Evolutionary conservation across 2,113 vertebrate genomes (phyloP).

Genomic region (Alouatta palliata): DNA sequence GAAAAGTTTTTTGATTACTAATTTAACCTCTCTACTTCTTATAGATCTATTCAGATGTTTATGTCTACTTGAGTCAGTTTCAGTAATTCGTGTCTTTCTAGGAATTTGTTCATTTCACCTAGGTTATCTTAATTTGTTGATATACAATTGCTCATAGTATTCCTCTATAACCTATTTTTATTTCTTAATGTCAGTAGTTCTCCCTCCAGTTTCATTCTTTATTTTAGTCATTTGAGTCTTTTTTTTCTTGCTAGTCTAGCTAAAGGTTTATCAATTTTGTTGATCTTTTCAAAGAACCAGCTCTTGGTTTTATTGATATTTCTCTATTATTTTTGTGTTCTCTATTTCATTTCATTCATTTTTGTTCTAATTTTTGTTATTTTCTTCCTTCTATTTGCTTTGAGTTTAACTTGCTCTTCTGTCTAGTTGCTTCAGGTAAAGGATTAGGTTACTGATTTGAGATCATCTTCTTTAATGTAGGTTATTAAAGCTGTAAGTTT

Average conservation of each 20-base stretch:
- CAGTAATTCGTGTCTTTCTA: background rate
- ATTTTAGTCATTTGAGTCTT: background rate
- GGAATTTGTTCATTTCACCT: background rate
- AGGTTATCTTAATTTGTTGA: background rate
- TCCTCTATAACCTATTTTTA: background rate
- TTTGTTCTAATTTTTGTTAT: background rate
- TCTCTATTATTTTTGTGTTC: background rate
- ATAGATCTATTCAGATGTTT: background rate
- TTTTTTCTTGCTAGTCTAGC: background rate
- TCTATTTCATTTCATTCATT: slow-evolving; percentile 3
- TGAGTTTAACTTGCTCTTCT: background rate
- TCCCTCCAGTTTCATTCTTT: background rate
- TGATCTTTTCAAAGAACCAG: background rate
- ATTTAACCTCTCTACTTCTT: background rate
- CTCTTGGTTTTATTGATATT: background rate
- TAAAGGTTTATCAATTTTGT: background rate
- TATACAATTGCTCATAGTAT: background rate
- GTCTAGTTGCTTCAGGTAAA: background rate
- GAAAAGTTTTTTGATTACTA: background rate
- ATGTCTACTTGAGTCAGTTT: background rate
- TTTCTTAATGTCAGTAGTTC: background rate
- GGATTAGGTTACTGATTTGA: slow-evolving; percentile 1
- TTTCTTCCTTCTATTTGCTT: background rate
- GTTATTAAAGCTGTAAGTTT: background rate
- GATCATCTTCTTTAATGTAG: background rate